Conservation (phyloP, 1,140 invertebrate genomes). For the Drosophila aff. region DNA sequence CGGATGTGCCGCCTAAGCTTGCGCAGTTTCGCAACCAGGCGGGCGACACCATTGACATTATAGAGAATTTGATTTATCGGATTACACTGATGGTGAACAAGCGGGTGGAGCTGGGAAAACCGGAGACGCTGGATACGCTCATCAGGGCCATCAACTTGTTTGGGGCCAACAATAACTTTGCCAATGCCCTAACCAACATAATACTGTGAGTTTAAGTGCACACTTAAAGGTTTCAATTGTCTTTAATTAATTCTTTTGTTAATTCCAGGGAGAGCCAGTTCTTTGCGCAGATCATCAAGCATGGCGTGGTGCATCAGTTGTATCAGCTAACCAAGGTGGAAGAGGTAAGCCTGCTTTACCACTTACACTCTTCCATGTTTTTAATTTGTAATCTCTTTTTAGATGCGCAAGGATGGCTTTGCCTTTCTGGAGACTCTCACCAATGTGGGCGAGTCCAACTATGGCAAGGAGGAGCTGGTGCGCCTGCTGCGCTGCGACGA, state of each 20-base stretch:
- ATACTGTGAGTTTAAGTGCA: conserved; percentile 65
- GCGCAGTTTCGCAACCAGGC: conserved; percentile 53
- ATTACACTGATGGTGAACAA: conserved; percentile 81
- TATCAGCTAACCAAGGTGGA: conserved; percentile 78
- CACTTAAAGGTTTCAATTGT: not conserved
- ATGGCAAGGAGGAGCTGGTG: conserved; percentile 80
- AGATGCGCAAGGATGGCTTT: conserved; percentile 77
- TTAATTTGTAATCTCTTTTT: not conserved
- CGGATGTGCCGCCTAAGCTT: conserved; percentile 70
- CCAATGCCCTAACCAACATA: conserved; percentile 79
- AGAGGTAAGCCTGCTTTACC: conserved; percentile 47
- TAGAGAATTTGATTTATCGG: conserved; percentile 78
- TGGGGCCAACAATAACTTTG: conserved; percentile 77
- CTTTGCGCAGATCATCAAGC: conserved; percentile 82
- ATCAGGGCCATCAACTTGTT: conserved; percentile 78
- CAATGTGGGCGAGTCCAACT: conserved; percentile 82
- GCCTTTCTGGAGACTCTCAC: conserved; percentile 78
- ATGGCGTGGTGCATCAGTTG: conserved; percentile 78
- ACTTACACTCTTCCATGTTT: not conserved
- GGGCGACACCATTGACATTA: conserved; percentile 74
- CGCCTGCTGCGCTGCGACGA: conserved; percentile 75
- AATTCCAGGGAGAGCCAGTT: conserved; percentile 77
- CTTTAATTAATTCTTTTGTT: not conserved
- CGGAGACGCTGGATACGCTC: conserved; percentile 75
- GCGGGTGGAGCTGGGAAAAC: conserved; percentile 71